phyloP scores from a whole-genome alignment of 2,888 invertebrate species.

The Lasiommata megera region DNA sequence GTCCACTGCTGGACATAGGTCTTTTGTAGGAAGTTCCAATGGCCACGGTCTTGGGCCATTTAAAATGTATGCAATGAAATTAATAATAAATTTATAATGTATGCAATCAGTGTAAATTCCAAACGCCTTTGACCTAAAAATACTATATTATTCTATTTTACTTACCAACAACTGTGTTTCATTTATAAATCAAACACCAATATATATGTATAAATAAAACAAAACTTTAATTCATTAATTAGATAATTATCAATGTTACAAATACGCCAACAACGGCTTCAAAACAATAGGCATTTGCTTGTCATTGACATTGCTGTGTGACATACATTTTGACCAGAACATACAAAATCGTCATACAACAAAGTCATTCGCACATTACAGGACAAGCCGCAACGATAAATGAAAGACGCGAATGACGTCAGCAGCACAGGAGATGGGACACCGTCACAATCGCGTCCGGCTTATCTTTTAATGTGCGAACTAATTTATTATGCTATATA shows the following conservation, averaged over 20 bases:
- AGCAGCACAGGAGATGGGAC: no score
- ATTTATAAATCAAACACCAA: not conserved
- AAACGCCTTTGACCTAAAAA: no score
- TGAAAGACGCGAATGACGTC: no score
- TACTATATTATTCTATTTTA: no score
- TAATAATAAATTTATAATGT: no score
- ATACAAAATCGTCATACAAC: not conserved
- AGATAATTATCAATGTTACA: constrained; percentile 52
- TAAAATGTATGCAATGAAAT: no score
- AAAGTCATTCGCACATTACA: not conserved
- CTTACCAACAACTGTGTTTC: not conserved
- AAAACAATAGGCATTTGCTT: constrained; percentile 45
- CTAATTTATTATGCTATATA: not conserved
- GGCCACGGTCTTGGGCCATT: no score
- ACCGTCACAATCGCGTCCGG: not conserved
- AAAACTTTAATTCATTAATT: constrained; percentile 46
- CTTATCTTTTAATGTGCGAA: not conserved
- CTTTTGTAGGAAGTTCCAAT: no score
- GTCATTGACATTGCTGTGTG: constrained; percentile 2
- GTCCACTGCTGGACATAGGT: no score
- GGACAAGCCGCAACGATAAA: no score
- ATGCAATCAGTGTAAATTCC: no score
- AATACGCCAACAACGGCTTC: constrained; percentile 49
- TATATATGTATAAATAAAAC: constrained; percentile 34
- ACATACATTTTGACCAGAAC: not conserved